phyloP scores from a whole-genome alignment of 2,888 invertebrate genomes.

The Tipula helvola region DNA sequence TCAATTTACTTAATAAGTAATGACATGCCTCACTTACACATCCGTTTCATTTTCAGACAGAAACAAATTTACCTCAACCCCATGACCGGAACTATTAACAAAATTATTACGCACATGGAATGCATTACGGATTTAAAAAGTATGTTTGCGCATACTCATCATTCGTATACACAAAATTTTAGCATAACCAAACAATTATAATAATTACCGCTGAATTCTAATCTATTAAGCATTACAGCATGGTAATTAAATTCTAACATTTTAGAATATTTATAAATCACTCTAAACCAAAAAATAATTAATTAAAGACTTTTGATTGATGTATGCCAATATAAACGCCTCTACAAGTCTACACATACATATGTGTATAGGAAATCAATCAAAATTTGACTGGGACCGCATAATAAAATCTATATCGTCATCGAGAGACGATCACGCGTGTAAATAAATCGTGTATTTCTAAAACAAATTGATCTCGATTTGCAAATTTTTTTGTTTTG shows the following conservation, averaged over 20 bases:
- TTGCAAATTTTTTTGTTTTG: background rate
- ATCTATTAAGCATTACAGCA: background rate
- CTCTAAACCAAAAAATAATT: background rate
- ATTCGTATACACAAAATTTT: background rate
- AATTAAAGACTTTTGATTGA: background rate
- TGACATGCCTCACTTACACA: no score
- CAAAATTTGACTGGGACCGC: background rate
- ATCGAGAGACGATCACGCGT: background rate
- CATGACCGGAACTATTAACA: background rate
- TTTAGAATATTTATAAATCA: background rate
- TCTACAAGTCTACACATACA: background rate
- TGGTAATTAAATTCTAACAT: background rate
- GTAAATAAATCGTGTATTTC: background rate
- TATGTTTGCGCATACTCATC: background rate
- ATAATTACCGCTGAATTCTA: background rate
- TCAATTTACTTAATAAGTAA: no score
- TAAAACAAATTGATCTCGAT: background rate
- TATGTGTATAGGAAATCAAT: background rate
- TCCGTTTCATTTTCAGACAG: no score
- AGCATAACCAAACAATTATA: background rate
- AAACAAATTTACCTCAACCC: background rate
- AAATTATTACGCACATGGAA: background rate
- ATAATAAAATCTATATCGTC: background rate
- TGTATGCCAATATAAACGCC: background rate
- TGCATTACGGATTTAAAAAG: background rate